These are phyloP conservation scores for Myotis findleyi DNA, from an alignment of 2,797 vertebrate species.

Conservation along the genomic window DNA sequence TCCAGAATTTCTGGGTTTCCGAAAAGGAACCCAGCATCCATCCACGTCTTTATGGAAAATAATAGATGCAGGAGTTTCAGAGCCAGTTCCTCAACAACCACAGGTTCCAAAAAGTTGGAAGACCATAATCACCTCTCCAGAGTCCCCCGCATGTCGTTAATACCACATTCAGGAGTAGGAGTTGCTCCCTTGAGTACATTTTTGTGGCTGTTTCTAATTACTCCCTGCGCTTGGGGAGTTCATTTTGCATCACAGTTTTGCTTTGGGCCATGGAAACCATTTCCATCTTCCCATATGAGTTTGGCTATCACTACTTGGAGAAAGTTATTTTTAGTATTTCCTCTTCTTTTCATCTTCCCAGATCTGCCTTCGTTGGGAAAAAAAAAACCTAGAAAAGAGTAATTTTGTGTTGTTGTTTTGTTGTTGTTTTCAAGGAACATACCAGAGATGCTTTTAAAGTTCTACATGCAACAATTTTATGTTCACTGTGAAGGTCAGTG, in stretches of 20 bases:
- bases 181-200: constrained; percentile 37
- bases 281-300: constrained; percentile 72
- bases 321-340: constrained; percentile 82
- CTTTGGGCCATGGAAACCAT: constrained; percentile 73
- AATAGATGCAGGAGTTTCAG: not conserved
- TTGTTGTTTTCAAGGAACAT: constrained; percentile 38
- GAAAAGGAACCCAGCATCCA: not conserved
- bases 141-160: not conserved
- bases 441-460: constrained; percentile 51
- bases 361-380: constrained; percentile 75
- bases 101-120: constrained; percentile 2
- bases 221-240: constrained; percentile 63
- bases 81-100: constrained; percentile 28
- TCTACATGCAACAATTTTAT: not conserved
- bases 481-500: not conserved
- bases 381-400: constrained; percentile 20
- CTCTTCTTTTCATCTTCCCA: constrained; percentile 61
- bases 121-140: not conserved
- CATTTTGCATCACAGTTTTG: constrained; percentile 59
- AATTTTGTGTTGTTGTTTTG: not conserved
- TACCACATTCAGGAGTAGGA: not conserved
- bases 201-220: constrained; percentile 70
- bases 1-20: not conserved
- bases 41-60: not conserved
- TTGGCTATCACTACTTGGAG: constrained; percentile 74